Conservation (phyloP, 2,888 invertebrate species). For the Drosophila lutescens region DNA sequence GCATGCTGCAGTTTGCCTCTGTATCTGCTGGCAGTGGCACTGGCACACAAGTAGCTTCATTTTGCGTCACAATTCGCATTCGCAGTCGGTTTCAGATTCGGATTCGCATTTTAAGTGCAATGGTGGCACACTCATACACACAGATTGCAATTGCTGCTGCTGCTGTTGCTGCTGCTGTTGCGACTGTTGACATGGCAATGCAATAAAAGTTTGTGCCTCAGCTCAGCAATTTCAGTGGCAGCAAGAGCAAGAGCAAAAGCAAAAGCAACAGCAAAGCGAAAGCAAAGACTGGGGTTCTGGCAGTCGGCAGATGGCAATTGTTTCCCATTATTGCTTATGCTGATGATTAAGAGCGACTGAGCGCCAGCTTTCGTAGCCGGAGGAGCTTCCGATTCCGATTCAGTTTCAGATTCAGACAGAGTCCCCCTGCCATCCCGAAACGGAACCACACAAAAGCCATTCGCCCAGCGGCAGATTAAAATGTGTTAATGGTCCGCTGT, state of each 20-base stretch:
- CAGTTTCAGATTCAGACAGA: conserved; percentile 14
- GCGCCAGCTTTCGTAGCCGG: conserved; percentile 27
- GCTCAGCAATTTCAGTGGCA: conserved; percentile 68
- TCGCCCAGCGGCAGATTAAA: conserved; percentile 74
- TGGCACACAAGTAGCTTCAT: conserved; percentile 77
- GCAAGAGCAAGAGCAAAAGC: conserved; percentile 47
- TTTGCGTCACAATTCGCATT: conserved; percentile 71
- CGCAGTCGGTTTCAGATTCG: conserved; percentile 50
- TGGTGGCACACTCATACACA: conserved; percentile 30
- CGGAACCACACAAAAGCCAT: conserved; percentile 73
- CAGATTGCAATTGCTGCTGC: conserved; percentile 64
- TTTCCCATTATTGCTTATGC: conserved; percentile 78
- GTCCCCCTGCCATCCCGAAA: conserved; percentile 2
- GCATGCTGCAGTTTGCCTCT: conserved; percentile 62
- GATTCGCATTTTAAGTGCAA: conserved; percentile 78
- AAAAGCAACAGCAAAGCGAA: conserved; percentile 9
- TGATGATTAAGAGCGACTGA: conserved; percentile 74
- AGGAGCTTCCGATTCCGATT: conserved; percentile 25
- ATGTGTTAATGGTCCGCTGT: conserved; percentile 76
- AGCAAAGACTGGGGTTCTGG: conserved; percentile 14
- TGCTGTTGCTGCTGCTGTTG: conserved; percentile 33
- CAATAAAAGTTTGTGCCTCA: conserved; percentile 73
- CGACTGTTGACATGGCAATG: conserved; percentile 80
- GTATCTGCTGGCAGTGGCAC: conserved; percentile 53
- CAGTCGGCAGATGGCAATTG: conserved; percentile 66